These are phyloP conservation scores for Zeugodacus cucurbitae DNA, from an alignment of 1,140 invertebrate genomes.

Conservation along the genomic window DNA sequence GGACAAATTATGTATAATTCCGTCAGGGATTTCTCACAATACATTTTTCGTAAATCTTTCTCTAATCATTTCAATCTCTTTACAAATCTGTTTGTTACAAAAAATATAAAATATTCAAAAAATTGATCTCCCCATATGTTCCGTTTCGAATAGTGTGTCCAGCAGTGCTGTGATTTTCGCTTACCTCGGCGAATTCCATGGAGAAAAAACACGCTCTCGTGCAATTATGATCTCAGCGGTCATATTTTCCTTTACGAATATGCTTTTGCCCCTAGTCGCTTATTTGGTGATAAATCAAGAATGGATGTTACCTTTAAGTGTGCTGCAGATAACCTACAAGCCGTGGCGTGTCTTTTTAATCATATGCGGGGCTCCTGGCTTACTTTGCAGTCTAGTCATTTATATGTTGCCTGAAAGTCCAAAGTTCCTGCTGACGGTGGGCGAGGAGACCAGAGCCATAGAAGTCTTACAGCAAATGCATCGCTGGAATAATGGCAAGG, in stretches of 20 bases:
- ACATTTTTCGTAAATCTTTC: too few species aligned
- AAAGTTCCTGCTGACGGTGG: constrained; percentile 75
- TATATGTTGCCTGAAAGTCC: constrained; percentile 77
- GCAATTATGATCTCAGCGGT: constrained; percentile 50
- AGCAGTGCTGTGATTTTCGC: constrained; percentile 46
- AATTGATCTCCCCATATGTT: too few species aligned
- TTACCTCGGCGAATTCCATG: constrained; percentile 50
- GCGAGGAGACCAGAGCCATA: constrained; percentile 70
- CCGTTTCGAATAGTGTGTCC: neutral
- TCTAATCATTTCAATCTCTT: too few species aligned
- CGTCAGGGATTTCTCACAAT: too few species aligned
- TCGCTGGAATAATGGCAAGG: constrained; percentile 67
- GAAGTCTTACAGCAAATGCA: constrained; percentile 71
- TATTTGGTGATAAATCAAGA: constrained; percentile 48
- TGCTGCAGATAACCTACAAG: constrained; percentile 47
- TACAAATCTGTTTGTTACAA: too few species aligned
- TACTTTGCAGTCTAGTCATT: constrained; percentile 59
- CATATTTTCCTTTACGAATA: constrained; percentile 48
- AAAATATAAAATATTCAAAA: too few species aligned
- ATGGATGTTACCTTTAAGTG: constrained; percentile 44
- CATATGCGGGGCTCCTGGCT: constrained; percentile 46
- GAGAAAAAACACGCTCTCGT: constrained; percentile 40
- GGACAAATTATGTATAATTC: too few species aligned
- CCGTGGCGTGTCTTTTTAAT: constrained; percentile 49
- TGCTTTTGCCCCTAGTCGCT: constrained; percentile 46